Percentiles rank a stretch among this genome's conserved stretches.
Evolutionary conservation across 2,797 vertebrate genomes (phyloP).

Genomic region (Cuculus canorus): DNA sequence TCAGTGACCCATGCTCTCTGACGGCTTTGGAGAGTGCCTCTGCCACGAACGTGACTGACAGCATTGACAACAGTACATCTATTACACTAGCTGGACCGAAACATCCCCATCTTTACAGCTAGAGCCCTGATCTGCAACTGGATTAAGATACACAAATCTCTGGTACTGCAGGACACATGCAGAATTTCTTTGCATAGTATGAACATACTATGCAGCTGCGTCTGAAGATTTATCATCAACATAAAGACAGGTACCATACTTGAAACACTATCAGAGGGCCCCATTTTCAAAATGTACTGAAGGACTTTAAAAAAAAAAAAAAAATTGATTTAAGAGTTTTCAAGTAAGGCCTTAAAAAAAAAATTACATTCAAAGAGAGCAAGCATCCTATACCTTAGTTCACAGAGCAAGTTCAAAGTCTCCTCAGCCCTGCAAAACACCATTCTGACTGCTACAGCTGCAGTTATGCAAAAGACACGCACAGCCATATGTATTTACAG

Average conservation of each 20-base stretch:
- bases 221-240: not conserved
- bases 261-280: not conserved
- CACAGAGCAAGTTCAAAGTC: not conserved
- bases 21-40: not conserved
- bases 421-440: not conserved
- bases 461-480: not conserved
- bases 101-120: not conserved
- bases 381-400: not conserved
- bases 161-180: not conserved
- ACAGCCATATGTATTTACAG: constrained; percentile 16
- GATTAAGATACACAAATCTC: not conserved
- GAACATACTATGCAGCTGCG: not conserved
- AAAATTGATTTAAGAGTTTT: not conserved
- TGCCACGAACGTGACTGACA: not conserved
- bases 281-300: not conserved
- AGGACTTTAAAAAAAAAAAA: not conserved
- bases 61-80: not conserved
- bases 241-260: not conserved
- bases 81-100: not conserved
- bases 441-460: not conserved
- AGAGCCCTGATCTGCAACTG: not conserved
- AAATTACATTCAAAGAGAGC: not conserved
- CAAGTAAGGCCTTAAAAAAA: not conserved
- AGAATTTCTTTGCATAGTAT: not conserved
- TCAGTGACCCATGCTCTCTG: not conserved